Conservation (phyloP, 2,113 vertebrate genomes). For the Notarius lentiginosus region DNA sequence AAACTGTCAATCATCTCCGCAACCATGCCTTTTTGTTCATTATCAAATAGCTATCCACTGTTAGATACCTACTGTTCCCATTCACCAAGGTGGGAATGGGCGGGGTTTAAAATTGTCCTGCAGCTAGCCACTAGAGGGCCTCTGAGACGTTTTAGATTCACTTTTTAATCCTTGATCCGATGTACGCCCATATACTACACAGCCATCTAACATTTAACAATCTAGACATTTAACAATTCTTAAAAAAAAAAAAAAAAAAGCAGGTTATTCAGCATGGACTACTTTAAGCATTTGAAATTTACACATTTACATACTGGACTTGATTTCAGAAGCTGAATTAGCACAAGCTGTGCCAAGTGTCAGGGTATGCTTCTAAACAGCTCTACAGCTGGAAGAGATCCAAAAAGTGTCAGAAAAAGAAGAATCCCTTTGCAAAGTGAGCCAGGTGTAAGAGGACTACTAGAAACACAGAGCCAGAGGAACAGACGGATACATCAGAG, state of each 20-base stretch:
- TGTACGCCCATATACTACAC: neutral
- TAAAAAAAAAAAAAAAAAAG: too few relatives aligned
- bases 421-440: neutral
- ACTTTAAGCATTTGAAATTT: neutral
- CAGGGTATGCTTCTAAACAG: neutral
- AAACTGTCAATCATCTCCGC: too few relatives aligned
- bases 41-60: too few relatives aligned
- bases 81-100: too few relatives aligned
- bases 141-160: neutral
- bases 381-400: neutral
- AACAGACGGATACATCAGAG: neutral
- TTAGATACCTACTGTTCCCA: too few relatives aligned
- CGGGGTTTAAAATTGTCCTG: neutral
- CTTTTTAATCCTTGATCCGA: neutral
- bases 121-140: neutral
- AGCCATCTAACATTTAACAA: too few relatives aligned
- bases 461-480: neutral
- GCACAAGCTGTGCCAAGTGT: neutral
- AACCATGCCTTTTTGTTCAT: too few relatives aligned
- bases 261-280: too few relatives aligned
- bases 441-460: neutral
- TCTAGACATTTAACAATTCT: too few relatives aligned
- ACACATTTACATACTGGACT: neutral
- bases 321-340: neutral
- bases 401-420: neutral